Evolutionary conservation across 2,113 vertebrate genomes (phyloP), one percentile per base, ranked within the genome.

Genomic region (Mustelus asterias): DNA sequence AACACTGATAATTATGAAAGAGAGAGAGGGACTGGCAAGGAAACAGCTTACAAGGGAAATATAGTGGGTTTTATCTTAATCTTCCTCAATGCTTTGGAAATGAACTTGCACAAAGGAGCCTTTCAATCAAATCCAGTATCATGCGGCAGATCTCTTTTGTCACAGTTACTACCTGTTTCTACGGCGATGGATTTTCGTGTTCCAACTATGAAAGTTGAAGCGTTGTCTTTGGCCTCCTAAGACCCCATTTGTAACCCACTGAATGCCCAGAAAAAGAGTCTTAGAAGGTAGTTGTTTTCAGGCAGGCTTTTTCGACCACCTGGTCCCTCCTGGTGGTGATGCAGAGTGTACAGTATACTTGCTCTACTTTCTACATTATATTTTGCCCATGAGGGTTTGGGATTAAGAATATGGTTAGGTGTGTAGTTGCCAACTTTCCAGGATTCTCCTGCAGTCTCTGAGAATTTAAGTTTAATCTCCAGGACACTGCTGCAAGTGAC

Each of bases 11-110:
- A 89, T 69, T 94, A 94, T 89, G 86, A 89, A 60, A 89, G 86
- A 26, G 80, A 85, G 88, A 60, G 88, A 90, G 24, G 29, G 92
- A 16, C 63, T 94, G 92, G 92, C 92, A 67, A 37, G 33, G n/a
- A 94, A 69, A 94, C 92, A 94, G 92, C 60, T 94, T 94, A 37
- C 92, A 69, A 94, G 63, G 63, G 65, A 94, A 94, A 93, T 93
- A 93, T 94, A 94, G 92, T 94, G 92, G n/a, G 92, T 94, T 94
- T 94, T 94, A 94, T 94, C 92, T 94, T 94, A 67, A 94, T 94
- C 92, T 94, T 65, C 63, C 92, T 94, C 22, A 94, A 94, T n/a
- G n/a, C 63, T 60, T 41, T 44, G 63, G 67, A 94, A 94, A 94
- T 94, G 92, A 94, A 94, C 63, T 94, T 24, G 41, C 92, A 94